These are phyloP conservation scores for Micrastur ruficollis DNA, from an alignment of 2,797 vertebrate genomes.

Conservation along the genomic window DNA sequence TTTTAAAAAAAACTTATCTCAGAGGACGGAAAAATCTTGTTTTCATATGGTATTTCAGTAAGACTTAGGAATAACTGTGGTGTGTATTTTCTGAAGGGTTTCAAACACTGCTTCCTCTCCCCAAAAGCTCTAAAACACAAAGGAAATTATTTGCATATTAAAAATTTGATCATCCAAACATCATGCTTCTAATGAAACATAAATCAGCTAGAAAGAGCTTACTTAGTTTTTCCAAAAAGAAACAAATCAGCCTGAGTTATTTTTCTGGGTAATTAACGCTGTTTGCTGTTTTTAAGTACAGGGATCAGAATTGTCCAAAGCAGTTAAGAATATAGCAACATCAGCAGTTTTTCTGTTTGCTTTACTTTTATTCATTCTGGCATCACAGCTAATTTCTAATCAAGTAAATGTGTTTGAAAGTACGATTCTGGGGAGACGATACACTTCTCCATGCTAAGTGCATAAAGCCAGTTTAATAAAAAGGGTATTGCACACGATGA, in stretches of 20 bases:
- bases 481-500: not conserved
- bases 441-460: not conserved
- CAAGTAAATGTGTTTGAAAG: constrained; percentile 64
- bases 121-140: not conserved
- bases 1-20: not conserved
- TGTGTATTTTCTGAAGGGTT: constrained; percentile 5
- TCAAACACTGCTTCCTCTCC: not conserved
- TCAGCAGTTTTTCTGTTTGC: constrained; percentile 67
- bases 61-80: not conserved
- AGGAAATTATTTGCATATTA: constrained; percentile 41
- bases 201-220: constrained; percentile 50
- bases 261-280: constrained; percentile 58
- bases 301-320: constrained; percentile 53
- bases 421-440: constrained; percentile 24
- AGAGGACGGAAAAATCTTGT: not conserved
- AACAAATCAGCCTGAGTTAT: constrained; percentile 64
- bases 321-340: constrained; percentile 57
- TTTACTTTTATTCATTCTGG: constrained; percentile 64
- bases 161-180: constrained; percentile 18
- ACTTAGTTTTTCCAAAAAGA: constrained; percentile 55
- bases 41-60: not conserved
- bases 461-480: not conserved
- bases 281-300: constrained; percentile 64
- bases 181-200: constrained; percentile 23
- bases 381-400: constrained; percentile 66